Evolutionary conservation across 2,113 vertebrate species (phyloP).

Genomic region (Tylochromis polylepis): DNA sequence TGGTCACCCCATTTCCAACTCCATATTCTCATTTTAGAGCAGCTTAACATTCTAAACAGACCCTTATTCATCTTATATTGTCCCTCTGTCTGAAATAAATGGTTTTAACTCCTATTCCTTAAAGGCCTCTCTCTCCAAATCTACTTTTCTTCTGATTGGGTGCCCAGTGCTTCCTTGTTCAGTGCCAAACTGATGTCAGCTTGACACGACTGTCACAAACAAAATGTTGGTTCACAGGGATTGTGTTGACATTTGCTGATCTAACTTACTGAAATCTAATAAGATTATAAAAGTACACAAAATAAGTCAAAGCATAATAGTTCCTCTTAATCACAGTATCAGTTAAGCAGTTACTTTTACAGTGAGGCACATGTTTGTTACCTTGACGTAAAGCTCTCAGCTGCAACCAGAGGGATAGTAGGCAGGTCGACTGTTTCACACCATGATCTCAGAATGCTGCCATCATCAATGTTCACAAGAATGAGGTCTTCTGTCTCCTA

Average conservation of each 20-base stretch:
- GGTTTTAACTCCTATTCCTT: not conserved
- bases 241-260: not conserved
- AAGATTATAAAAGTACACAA: not conserved
- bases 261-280: not conserved
- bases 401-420: conserved; percentile 77
- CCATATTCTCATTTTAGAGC: not conserved
- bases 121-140: not conserved
- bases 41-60: not conserved
- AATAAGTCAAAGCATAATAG: not conserved
- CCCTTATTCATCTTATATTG: not conserved
- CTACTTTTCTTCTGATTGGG: not conserved
- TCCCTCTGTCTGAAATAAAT: not conserved
- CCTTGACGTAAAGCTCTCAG: conserved; percentile 83
- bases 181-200: not conserved
- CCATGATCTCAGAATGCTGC: conserved; percentile 74
- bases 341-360: not conserved
- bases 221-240: not conserved
- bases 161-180: not conserved
- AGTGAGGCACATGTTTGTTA: conserved; percentile 32
- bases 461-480: conserved; percentile 87
- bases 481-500: conserved; percentile 91
- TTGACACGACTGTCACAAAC: not conserved
- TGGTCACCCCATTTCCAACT: not conserved
- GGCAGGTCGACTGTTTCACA: conserved; percentile 69
- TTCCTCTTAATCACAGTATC: not conserved